A percentile compares a stretch with the other conserved stretches of the same genome.
Evolutionary conservation across 2,113 vertebrate genomes (phyloP).

Genomic region (Pelecanus crispus): DNA sequence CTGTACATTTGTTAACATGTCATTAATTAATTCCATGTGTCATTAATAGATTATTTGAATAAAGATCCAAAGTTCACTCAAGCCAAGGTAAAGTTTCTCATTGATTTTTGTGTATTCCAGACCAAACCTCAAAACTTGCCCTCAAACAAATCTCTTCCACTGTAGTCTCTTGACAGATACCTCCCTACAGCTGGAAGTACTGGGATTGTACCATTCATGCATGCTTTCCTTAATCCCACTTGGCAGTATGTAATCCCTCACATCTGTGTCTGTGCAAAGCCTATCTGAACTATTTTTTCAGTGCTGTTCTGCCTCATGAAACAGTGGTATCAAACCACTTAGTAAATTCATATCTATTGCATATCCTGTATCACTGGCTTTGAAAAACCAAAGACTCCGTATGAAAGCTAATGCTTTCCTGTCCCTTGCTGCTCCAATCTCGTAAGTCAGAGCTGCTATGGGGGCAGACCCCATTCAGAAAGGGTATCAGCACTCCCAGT

Average conservation of each 20-base stretch:
- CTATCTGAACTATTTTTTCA: background rate
- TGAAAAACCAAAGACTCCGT: background rate
- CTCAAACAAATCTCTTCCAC: background rate
- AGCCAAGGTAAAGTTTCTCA: background rate
- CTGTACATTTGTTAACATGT: background rate
- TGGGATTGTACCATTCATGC: background rate
- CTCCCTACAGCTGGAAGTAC: background rate
- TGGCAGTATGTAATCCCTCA: background rate
- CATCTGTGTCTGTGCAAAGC: background rate
- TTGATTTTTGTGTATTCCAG: background rate
- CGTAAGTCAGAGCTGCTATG: rapidly evolving
- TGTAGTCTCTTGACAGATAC: background rate
- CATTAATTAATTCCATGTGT: background rate
- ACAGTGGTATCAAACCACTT: background rate
- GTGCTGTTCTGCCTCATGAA: background rate
- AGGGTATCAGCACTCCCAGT: background rate
- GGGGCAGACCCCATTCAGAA: background rate
- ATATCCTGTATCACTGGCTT: background rate
- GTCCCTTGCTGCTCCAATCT: background rate
- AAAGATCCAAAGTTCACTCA: background rate
- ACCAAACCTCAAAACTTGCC: background rate
- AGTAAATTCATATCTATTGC: background rate
- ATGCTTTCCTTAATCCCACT: background rate
- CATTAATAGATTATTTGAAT: background rate
- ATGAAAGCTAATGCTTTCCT: background rate